phyloP scores from a whole-genome alignment of 2,888 invertebrate species.

The Epirrita christyi region DNA sequence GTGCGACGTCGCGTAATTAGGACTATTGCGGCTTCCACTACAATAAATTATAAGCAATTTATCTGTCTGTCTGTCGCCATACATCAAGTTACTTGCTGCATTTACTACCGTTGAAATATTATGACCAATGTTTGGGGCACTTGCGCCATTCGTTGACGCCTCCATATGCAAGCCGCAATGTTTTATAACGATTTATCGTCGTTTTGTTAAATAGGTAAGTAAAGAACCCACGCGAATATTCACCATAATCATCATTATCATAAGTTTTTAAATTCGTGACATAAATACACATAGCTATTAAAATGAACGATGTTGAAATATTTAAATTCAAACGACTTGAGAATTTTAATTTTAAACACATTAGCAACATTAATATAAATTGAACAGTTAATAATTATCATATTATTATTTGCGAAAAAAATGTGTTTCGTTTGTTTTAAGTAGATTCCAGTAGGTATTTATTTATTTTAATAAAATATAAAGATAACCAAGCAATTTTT shows the following conservation, averaged over 20 bases:
- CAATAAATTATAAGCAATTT: conserved; percentile 83
- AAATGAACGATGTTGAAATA: conserved; percentile 23
- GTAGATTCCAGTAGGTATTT: no score
- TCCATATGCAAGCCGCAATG: conserved; percentile 31
- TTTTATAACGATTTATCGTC: conserved; percentile 24
- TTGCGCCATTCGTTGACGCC: conserved; percentile 59
- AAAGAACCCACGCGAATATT: no score
- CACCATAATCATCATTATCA: not conserved
- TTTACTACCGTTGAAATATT: conserved; percentile 77
- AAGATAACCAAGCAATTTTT: no score
- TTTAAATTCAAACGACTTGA: conserved; percentile 14
- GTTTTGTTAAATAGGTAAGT: not conserved
- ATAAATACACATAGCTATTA: conserved; percentile 17
- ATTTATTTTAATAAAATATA: no score
- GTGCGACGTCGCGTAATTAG: conserved; percentile 71
- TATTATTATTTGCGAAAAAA: no score
- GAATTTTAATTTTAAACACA: conserved; percentile 24
- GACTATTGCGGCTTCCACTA: conserved; percentile 68
- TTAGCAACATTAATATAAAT: no score
- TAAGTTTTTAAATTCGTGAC: conserved; percentile 12
- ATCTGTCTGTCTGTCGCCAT: conserved; percentile 81
- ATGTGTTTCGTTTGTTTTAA: no score
- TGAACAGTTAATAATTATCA: no score
- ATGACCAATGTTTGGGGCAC: conserved; percentile 63
- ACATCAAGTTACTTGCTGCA: conserved; percentile 71